Evolutionary conservation across 2,797 vertebrate genomes (phyloP).

Genomic region (Trematomus bernacchii): DNA sequence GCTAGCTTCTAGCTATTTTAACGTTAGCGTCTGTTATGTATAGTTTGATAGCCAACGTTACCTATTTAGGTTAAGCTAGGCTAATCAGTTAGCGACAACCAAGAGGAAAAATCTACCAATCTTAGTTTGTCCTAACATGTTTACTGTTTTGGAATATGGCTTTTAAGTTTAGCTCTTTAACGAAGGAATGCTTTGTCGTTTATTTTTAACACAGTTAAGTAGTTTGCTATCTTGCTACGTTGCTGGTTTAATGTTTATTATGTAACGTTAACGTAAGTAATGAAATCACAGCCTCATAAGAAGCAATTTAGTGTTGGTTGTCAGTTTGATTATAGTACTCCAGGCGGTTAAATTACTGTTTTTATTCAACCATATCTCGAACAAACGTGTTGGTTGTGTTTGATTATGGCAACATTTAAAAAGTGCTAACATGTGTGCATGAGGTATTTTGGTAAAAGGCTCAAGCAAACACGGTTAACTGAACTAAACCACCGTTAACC

Average conservation of each 20-base stretch:
- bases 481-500: background rate
- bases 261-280: conserved; percentile 58
- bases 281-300: conserved; percentile 19
- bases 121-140: background rate
- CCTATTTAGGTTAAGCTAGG: conserved; percentile 76
- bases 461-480: background rate
- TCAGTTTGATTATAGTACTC: too few species aligned
- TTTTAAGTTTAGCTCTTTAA: background rate
- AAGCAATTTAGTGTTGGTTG: conserved; percentile 5
- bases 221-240: background rate
- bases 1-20: conserved; percentile 47
- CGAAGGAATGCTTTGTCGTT: background rate
- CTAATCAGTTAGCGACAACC: conserved; percentile 64
- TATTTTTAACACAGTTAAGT: background rate
- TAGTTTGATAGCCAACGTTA: conserved; percentile 58
- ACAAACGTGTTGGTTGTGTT: background rate
- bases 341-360: background rate
- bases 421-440: background rate
- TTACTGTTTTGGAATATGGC: background rate
- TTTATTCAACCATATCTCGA: background rate
- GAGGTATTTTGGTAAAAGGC: background rate
- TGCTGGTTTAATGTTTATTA: conserved; percentile 42
- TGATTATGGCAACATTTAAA: background rate
- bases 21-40: conserved; percentile 61
- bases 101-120: conserved; percentile 21